Base-by-base conservation (phyloP, 1,140 invertebrate genomes). In the Drosophila malerkotliana region DNA sequence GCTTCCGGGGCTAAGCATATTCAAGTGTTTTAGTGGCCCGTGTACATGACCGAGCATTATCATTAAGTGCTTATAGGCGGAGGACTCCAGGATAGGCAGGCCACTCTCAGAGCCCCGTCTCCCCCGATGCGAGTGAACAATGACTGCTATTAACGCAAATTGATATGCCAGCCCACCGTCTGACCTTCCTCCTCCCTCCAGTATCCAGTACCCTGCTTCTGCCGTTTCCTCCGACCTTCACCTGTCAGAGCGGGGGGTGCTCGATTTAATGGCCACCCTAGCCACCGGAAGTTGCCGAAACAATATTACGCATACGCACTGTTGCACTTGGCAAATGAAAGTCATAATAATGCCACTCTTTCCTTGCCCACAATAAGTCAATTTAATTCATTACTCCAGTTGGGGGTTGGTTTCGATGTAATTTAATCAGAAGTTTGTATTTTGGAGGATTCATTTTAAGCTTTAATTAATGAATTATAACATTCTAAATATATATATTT, bases 1-100 rank as follows among this genome's bases (percentile, higher is more conserved):
- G 83, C 83, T 88, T 88, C 83, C 83, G 79, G 82, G 83, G 83
- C 83, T 88, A 88, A 88, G 72, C 84, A 88, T 88, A 88, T 88
- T 88, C 79, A 88, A 88, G 83, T 88, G 83, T 88, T 88, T 89
- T 83, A 88, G 83, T 88, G 79, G 84, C 83, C 57, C 83, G 83
- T 88, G 79, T 88, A 83, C 83, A 88, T 88, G 83, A 79, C 79
- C 83, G 76, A 83, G 83, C 83, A 88, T 88, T 88, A 83, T 88
- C 83, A 88, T 88, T 88, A 88, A 88, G 83, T 88, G 83, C 83
- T 87, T 88, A 87, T 87, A 87, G 83, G 83, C 82, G 57, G 79
- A 63, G 79, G 57, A 69, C 52, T 57, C 45, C 15, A 10, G 44
- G 15, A 37, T 37, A 37, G 34, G 10, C 10, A 10, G 10, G 10